A percentile compares a stretch with the other conserved stretches of the same genome.
These are phyloP conservation scores for Apoda limacodes DNA, from an alignment of 2,888 invertebrate species.

Conservation along the genomic window DNA sequence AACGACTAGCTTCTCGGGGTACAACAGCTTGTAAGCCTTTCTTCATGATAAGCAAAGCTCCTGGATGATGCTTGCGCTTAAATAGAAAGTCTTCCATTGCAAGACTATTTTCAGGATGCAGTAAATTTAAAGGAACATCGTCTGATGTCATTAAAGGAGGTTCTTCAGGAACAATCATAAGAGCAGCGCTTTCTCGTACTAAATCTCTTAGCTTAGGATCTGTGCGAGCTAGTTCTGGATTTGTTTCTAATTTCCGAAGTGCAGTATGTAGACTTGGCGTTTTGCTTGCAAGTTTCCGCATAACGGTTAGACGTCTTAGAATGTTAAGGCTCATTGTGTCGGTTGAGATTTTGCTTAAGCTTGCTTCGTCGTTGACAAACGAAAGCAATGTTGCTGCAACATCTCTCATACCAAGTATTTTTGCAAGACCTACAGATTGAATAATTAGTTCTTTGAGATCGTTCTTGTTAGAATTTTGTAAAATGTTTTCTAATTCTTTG, in stretches of 20 bases:
- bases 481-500: slow-evolving; percentile 64
- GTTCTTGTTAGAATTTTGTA: slow-evolving; percentile 58
- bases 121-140: slow-evolving; percentile 76
- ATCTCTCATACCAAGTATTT: slow-evolving; percentile 75
- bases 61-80: slow-evolving; percentile 67
- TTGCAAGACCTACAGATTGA: slow-evolving; percentile 77
- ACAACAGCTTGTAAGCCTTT: slow-evolving; percentile 81
- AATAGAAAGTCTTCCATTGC: slow-evolving; percentile 82
- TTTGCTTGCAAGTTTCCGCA: slow-evolving; percentile 77
- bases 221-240: slow-evolving; percentile 75
- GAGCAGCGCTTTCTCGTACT: slow-evolving; percentile 78
- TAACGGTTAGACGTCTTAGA: slow-evolving; percentile 76
- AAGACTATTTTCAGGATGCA: slow-evolving; percentile 77
- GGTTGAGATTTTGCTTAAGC: slow-evolving; percentile 64
- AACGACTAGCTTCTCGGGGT: slow-evolving; percentile 79
- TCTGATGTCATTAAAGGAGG: slow-evolving; percentile 71
- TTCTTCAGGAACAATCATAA: slow-evolving; percentile 76
- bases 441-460: slow-evolving; percentile 59
- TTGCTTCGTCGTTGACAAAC: slow-evolving; percentile 65
- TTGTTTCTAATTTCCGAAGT: slow-evolving; percentile 71
- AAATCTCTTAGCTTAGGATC: slow-evolving; percentile 78
- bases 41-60: slow-evolving; percentile 78
- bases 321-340: slow-evolving; percentile 74
- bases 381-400: slow-evolving; percentile 69
- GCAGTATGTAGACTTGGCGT: slow-evolving; percentile 73